Evolutionary conservation across 2,113 vertebrate species (phyloP).

Genomic region (Malurus melanocephalus): DNA sequence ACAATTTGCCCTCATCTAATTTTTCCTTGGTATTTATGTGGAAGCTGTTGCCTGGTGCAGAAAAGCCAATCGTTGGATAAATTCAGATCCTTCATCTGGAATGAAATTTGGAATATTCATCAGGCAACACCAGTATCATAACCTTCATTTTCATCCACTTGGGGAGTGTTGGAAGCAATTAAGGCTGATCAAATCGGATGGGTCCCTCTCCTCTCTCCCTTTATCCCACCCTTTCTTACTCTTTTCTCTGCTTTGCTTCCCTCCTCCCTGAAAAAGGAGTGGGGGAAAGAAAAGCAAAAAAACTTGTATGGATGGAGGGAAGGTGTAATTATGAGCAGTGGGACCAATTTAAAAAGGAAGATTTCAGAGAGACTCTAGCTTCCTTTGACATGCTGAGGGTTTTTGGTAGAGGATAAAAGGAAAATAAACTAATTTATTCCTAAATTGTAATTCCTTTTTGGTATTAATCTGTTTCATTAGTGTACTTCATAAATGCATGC

Average conservation of each 20-base stretch:
- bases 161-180: background rate
- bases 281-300: background rate
- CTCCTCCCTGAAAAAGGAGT: background rate
- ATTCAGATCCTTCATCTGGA: background rate
- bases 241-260: background rate
- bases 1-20: background rate
- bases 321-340: constrained; percentile 50
- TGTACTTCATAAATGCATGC: background rate
- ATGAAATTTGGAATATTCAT: background rate
- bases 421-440: constrained; percentile 49
- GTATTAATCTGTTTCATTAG: constrained; percentile 38
- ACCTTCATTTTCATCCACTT: background rate
- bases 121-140: background rate
- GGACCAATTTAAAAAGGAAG: constrained; percentile 53
- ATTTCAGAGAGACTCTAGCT: background rate
- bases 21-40: background rate
- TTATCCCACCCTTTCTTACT: background rate
- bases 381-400: background rate
- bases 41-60: background rate
- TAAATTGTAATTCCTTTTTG: constrained; percentile 25
- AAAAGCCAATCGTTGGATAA: background rate
- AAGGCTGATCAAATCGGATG: background rate
- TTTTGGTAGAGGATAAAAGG: constrained; percentile 35
- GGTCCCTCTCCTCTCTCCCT: background rate
- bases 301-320: background rate